Base-by-base conservation (phyloP, 2,113 vertebrate species). In the Microtus oregoni region DNA sequence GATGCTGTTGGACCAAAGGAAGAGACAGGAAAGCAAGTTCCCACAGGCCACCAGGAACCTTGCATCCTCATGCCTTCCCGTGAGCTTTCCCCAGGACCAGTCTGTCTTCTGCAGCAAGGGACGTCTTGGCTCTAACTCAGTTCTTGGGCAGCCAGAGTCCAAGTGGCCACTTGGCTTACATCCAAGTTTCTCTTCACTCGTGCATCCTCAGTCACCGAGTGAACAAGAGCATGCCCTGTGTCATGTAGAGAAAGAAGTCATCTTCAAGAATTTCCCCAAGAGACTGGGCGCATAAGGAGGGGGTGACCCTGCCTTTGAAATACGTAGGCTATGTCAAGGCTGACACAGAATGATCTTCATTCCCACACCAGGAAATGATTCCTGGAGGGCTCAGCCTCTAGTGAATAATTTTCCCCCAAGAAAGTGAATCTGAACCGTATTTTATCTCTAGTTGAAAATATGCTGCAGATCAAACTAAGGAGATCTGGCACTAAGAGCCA, bases 361-460 rank as follows among this genome's bases (percentile, higher is more conserved):
- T 65, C 73, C 68, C 73, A 28, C 67, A 41, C 70, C 77, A 93
- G 90, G 73, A 65, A 97, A 79, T 24, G 55, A 73, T 94, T 70
- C 86, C 92, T 86, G 85, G 83, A 86, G 89, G 67, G 50, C 75
- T 96, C 61, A 41, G 14, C 55, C 78, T 90, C 90, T 67, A 65
- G 81, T 73, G 63, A 97, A 61, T 17, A 61, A 32, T 52, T 2
- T 44, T 78, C 63, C 92, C 91, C 77, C 30, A 52, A 91, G 92
- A 90, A 93, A 97, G 85, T 24, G 86, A 96, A 55, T 3, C 93
- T n/a, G 75, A 75, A 67, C 91, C 30, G 0, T 94, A 58, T 79
- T 94, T 96, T 79, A 86, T 50, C 85, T 63, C 55, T 11, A 35
- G 92, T 96, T 70, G 94, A 96, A 68, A 94, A 81, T 86, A 83